Conservation (phyloP, 2,888 invertebrate species). For the Ypsolopha scabrella region DNA sequence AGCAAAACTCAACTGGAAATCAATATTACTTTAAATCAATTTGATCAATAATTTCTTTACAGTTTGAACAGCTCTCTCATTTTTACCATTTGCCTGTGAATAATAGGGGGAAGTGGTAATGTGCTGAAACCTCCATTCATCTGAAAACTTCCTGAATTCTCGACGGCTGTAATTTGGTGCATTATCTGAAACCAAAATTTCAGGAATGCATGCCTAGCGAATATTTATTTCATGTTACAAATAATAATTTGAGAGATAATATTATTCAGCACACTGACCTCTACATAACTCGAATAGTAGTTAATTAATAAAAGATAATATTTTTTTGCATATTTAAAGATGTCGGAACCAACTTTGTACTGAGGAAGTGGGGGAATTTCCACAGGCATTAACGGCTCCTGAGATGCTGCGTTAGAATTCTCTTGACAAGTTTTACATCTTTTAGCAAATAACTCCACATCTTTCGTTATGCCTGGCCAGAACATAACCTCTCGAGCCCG, state of each 20-base stretch:
- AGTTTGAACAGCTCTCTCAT: too few relatives aligned
- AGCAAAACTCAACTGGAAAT: too few relatives aligned
- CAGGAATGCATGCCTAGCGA: slow-evolving; percentile 11
- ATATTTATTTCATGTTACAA: slow-evolving; percentile 10
- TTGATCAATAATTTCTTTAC: too few relatives aligned
- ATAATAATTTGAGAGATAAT: slow-evolving; percentile 3
- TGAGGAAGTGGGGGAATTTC: slow-evolving; percentile 11
- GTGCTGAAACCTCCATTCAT: too few relatives aligned
- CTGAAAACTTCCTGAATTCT: too few relatives aligned
- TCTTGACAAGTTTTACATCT: slow-evolving; percentile 7
- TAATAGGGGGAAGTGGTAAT: too few relatives aligned
- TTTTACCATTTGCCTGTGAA: too few relatives aligned
- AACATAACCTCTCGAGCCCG: slow-evolving; percentile 11
- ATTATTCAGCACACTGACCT: slow-evolving; percentile 6
- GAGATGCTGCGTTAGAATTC: slow-evolving; percentile 3
- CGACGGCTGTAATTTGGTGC: too few relatives aligned
- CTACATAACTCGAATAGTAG: too few relatives aligned
- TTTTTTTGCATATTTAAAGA: slow-evolving; percentile 11
- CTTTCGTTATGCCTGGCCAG: too few relatives aligned
- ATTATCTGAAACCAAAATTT: too few relatives aligned
- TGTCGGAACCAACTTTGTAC: slow-evolving; percentile 12
- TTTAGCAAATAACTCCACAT: slow-evolving; percentile 6
- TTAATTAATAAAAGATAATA: slow-evolving; percentile 13
- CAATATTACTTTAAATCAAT: too few relatives aligned
- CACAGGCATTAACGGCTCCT: slow-evolving; percentile 6